These are phyloP conservation scores for Tapirus terrestris DNA, from an alignment of 2,113 vertebrate genomes.

Conservation along the genomic window DNA sequence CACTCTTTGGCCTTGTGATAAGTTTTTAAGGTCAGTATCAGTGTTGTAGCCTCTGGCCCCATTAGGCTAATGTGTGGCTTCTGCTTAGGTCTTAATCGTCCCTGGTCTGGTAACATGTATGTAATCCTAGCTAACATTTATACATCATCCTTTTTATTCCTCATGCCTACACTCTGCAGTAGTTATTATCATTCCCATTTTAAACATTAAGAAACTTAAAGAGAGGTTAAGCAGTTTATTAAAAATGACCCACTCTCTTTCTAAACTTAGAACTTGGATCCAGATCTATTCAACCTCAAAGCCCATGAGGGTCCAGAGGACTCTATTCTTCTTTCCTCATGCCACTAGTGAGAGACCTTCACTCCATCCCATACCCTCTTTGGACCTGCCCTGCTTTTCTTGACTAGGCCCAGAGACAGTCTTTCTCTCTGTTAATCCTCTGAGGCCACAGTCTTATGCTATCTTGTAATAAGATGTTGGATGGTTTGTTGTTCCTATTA, in stretches of 20 bases:
- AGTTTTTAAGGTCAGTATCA: not conserved
- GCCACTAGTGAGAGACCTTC: not conserved
- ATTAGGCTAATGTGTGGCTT: not conserved
- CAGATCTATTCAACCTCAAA: not conserved
- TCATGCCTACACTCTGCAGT: not conserved
- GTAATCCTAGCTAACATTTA: not conserved
- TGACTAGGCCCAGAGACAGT: not conserved
- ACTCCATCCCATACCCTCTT: not conserved
- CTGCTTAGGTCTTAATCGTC: not conserved
- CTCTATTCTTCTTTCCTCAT: not conserved
- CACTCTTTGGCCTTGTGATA: not conserved
- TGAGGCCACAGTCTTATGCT: not conserved
- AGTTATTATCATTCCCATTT: not conserved
- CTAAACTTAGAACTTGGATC: not conserved
- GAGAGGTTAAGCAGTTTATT: not conserved
- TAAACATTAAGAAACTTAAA: not conserved
- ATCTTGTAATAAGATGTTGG: not conserved
- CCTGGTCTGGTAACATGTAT: not conserved
- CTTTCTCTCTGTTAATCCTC: not conserved
- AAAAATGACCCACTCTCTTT: not conserved
- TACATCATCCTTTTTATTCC: not conserved
- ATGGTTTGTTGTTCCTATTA: not conserved
- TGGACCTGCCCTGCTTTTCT: not conserved
- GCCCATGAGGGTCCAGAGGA: not conserved
- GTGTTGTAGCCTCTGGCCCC: not conserved